Evolutionary conservation across 2,888 invertebrate species (phyloP), one percentile per base, ranked within the genome.

Genomic region (Eubasilissa splendida): DNA sequence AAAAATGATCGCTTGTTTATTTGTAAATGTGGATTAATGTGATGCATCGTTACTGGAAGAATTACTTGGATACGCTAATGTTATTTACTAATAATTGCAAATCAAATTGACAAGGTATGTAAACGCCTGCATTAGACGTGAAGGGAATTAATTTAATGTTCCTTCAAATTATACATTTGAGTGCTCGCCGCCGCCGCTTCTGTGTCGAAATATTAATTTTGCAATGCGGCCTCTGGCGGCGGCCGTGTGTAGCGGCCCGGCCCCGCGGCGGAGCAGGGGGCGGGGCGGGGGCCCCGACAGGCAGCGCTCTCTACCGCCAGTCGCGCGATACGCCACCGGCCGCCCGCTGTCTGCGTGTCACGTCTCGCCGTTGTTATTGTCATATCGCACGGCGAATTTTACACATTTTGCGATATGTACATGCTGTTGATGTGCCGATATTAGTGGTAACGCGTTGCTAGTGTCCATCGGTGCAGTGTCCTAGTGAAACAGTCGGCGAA

Each of bases 331-430:
- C 81, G 81, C 81, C 65, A 75, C 80, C 80, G 79, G 82, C 79
- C 80, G 82, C 65, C 75, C 79, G 80, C 88, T 90, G 90, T 90
- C 89, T 90, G 90, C 90, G 90, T 91, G 90, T 91, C 90, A 91
- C 90, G 90, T 90, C 90, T 88, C 76, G 76, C 42, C 78, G 63
- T 82, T 83, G 80, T 82, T 78, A 77, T 81, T 82, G 82, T 83
- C 81, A 79, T 79, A 81, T 81, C 78, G 78, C 74, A 75, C 68
- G 75, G 81, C 22, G 42, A 75, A 81, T 70, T 65, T 56, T 68
- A n/a, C 58, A 56, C 53, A 50, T 60, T 76, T 65, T 65, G 76
- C 63, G 76, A 53, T 60, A 66, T 76, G 74, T 76, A 63, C 71
- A 42, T 4, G 50, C 50, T 50, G 53, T 58, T 33, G 14, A 42